Percentiles rank a stretch among this genome's conserved stretches.
These are phyloP conservation scores for Panzeria rudis DNA, from an alignment of 2,888 invertebrate species.

Conservation along the genomic window DNA sequence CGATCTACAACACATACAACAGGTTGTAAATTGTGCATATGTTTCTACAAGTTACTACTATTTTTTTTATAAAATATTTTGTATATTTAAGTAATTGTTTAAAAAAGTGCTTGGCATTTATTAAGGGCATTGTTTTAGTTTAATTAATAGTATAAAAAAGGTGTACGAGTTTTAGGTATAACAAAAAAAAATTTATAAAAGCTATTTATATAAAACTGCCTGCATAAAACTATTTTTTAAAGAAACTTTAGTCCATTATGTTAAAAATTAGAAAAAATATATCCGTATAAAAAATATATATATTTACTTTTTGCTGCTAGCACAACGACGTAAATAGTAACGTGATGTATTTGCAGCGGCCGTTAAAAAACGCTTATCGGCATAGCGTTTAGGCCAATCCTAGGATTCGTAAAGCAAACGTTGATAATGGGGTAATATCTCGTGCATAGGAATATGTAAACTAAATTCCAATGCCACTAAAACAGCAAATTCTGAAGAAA, in stretches of 20 bases:
- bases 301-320: conserved; percentile 78
- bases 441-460: conserved; percentile 94
- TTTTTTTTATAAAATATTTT: background rate
- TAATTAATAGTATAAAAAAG: conserved; percentile 14
- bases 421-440: conserved; percentile 97
- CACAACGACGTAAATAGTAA: conserved; percentile 77
- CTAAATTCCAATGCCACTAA: conserved; percentile 97
- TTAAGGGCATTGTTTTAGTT: background rate
- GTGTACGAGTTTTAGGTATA: conserved; percentile 19
- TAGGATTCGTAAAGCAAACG: conserved; percentile 96
- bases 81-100: background rate
- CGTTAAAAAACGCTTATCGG: conserved; percentile 78
- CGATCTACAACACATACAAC: no score
- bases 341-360: conserved; percentile 77
- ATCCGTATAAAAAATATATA: conserved; percentile 6
- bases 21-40: no score
- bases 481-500: conserved; percentile 96
- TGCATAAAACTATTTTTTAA: background rate
- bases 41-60: background rate
- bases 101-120: conserved; percentile 32
- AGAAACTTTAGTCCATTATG: background rate
- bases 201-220: conserved; percentile 26
- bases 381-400: conserved; percentile 84
- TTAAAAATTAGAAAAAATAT: conserved; percentile 13
- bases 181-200: conserved; percentile 30